Base-by-base conservation (phyloP, 2,797 vertebrate species). In the Acipenser transmontanus region DNA sequence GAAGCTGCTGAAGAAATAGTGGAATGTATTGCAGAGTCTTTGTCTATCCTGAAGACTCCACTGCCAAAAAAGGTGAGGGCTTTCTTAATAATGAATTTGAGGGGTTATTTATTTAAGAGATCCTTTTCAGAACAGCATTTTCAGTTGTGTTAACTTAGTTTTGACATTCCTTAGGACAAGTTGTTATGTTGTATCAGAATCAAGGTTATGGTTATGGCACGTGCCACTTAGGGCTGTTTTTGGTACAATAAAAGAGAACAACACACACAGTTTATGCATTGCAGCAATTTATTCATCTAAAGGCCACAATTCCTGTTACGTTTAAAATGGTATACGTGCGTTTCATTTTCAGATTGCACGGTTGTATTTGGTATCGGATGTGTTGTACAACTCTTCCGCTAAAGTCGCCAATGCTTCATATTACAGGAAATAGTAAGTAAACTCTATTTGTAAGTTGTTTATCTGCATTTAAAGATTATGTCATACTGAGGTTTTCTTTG, bases 1-100 rank as follows among this genome's bases (percentile, higher is more conserved):
- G 97, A 99, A 74, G 97, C 97, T 66, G 97, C 97, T 48, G 97
- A 99, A 77, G 97, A 99, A 85, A 98, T 99, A 63, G 97, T 99
- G 54, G 97, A 99, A 80, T 99, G 97, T 67, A 82, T 99, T 72
- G 86, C 97, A 0, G 97, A 99, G 68, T 98, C 97, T 0, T 80
- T 99, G 74, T 99, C 97, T 57, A 99, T 99, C 81, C 84, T 99
- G 68, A 98, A 99, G 86, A 99, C 97, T 2, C 95, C 97, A 11
- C 94, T 99, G 69, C 97, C 96, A 57, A 99, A 99, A 83, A 99
- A 99, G 94, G 97, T 89, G 68, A 72, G 69, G 8, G 7, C 6
- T 57, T 34, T 34, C 4, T 34, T 34, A 34, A 4, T 34, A 34
- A 34, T 34, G 34, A 34, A 34, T 34, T 34, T 4, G 34, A 34